Percentiles rank a stretch among this genome's conserved stretches.
Conservation (phyloP, 2,888 invertebrate genomes). For the Netelia melanura region DNA sequence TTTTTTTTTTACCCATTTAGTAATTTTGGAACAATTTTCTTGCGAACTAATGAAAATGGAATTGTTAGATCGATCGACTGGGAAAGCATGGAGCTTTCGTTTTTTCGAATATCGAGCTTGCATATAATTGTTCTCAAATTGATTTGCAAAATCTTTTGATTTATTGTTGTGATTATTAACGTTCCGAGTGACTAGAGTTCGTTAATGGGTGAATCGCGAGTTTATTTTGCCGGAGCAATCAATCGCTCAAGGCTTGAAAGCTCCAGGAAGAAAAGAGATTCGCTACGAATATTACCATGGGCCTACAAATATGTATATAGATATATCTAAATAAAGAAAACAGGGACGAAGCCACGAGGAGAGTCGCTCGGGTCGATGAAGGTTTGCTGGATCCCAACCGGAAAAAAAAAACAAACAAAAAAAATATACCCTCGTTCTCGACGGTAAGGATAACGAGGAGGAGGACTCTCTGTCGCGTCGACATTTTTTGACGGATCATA, state of each 20-base stretch:
- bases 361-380: conserved; percentile 40
- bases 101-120: neutral
- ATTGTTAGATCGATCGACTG: too few relatives aligned
- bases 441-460: conserved; percentile 57
- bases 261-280: neutral
- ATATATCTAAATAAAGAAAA: conserved; percentile 22
- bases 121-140: neutral
- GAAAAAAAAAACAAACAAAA: conserved; percentile 17
- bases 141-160: neutral
- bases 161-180: neutral
- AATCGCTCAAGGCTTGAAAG: conserved; percentile 31
- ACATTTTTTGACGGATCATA: conserved; percentile 76
- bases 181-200: neutral
- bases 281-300: neutral
- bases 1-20: too few relatives aligned
- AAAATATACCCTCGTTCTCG: conserved; percentile 42
- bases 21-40: too few relatives aligned
- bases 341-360: conserved; percentile 32
- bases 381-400: conserved; percentile 14
- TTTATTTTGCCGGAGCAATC: neutral
- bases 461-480: conserved; percentile 66
- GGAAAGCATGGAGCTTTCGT: too few relatives aligned
- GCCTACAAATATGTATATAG: conserved; percentile 1
- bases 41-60: too few relatives aligned
- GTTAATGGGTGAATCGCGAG: conserved; percentile 59